Evolutionary conservation across 2,888 invertebrate genomes (phyloP).

Genomic region (Melanostoma mellinum): DNA sequence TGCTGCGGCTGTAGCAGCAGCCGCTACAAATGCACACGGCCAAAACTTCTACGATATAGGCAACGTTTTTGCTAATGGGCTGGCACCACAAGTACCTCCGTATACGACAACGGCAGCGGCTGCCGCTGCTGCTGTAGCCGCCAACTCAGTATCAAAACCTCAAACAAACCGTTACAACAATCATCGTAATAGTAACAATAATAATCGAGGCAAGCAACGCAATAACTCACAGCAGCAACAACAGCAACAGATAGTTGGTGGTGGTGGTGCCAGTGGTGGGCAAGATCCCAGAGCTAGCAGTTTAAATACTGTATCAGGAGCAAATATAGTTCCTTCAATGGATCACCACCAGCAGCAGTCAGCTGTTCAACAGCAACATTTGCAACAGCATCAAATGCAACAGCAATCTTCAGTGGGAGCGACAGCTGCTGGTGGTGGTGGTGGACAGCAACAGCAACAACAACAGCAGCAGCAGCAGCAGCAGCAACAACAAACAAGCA

Average conservation of each 20-base stretch:
- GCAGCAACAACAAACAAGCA: slow-evolving; percentile 72
- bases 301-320: slow-evolving; percentile 59
- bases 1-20: slow-evolving; percentile 81
- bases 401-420: slow-evolving; percentile 71
- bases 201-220: slow-evolving; percentile 79
- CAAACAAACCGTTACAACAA: slow-evolving; percentile 77
- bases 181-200: slow-evolving; percentile 78
- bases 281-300: slow-evolving; percentile 74
- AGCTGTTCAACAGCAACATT: slow-evolving; percentile 76
- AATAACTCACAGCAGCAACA: slow-evolving; percentile 76
- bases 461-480: slow-evolving; percentile 59
- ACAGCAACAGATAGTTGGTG: slow-evolving; percentile 58
- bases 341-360: slow-evolving; percentile 77
- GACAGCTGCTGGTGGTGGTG: slow-evolving; percentile 46
- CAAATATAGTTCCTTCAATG: slow-evolving; percentile 73
- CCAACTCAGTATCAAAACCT: slow-evolving; percentile 67
- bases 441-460: slow-evolving; percentile 65
- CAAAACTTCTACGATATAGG: slow-evolving; percentile 87
- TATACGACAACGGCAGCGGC: slow-evolving; percentile 78
- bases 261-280: slow-evolving; percentile 31
- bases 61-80: slow-evolving; percentile 88
- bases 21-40: slow-evolving; percentile 81
- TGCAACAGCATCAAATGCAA: slow-evolving; percentile 76
- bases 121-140: slow-evolving; percentile 73
- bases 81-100: slow-evolving; percentile 86